These are phyloP conservation scores for Sminthurides aquaticus DNA, from an alignment of 2,888 invertebrate species.

Conservation along the genomic window DNA sequence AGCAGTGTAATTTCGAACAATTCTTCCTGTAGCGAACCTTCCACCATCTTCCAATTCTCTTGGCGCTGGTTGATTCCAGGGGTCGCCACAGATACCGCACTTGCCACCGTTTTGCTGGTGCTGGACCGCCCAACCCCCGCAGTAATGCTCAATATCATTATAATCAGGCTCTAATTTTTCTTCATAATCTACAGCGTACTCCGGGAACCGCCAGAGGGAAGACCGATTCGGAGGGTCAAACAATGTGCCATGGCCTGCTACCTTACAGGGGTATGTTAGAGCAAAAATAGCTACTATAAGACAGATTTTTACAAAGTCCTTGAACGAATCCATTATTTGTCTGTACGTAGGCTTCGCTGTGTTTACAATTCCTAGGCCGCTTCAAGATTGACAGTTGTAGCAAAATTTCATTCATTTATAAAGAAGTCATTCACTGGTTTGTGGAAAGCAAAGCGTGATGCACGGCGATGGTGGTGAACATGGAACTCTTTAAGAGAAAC, in stretches of 20 bases:
- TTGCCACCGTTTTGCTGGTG: slow-evolving; percentile 8
- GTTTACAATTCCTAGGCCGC: too few relatives aligned
- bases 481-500: too few relatives aligned
- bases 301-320: not conserved
- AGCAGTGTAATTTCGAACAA: slow-evolving; percentile 26
- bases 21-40: slow-evolving; percentile 25
- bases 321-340: not conserved
- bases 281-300: not conserved
- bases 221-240: slow-evolving; percentile 26
- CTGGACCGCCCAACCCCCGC: slow-evolving; percentile 26
- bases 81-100: slow-evolving; percentile 39
- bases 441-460: too few relatives aligned
- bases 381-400: too few relatives aligned
- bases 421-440: too few relatives aligned
- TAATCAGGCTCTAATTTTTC: slow-evolving; percentile 24
- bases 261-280: not conserved
- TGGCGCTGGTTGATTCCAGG: slow-evolving; percentile 24
- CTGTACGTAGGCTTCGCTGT: not conserved
- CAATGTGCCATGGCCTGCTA: slow-evolving; percentile 24
- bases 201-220: slow-evolving; percentile 27
- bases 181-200: slow-evolving; percentile 16
- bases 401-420: too few relatives aligned
- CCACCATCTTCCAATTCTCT: slow-evolving; percentile 34
- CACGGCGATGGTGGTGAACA: too few relatives aligned
- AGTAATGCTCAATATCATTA: slow-evolving; percentile 31